These are phyloP conservation scores for Drosophila histrio DNA, from an alignment of 2,888 invertebrate species.

Conservation along the genomic window DNA sequence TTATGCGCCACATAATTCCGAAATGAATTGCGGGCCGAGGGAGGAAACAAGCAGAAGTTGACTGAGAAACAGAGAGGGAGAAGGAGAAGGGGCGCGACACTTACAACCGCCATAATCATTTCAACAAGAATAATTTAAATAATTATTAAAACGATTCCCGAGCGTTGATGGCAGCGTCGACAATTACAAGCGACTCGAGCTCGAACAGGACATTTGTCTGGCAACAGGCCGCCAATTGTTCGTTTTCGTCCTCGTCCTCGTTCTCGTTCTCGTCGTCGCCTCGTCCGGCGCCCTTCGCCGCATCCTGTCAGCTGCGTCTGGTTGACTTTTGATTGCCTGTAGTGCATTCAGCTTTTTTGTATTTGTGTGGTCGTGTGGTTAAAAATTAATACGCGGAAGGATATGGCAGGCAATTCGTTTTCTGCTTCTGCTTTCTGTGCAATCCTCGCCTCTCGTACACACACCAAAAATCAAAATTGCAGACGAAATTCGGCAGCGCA, in stretches of 20 bases:
- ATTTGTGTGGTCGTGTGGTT: constrained; percentile 66
- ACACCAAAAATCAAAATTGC: constrained; percentile 48
- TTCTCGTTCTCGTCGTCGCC: not conserved
- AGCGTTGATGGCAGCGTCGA: constrained; percentile 65
- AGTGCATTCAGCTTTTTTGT: constrained; percentile 37
- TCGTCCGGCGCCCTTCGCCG: constrained; percentile 1
- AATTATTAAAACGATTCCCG: constrained; percentile 80
- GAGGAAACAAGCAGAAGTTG: constrained; percentile 13
- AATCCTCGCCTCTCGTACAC: constrained; percentile 39
- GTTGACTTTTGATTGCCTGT: constrained; percentile 61
- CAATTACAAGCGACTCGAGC: constrained; percentile 62
- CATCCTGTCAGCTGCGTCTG: constrained; percentile 53
- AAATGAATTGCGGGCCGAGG: constrained; percentile 14
- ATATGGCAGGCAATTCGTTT: constrained; percentile 80
- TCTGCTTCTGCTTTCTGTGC: constrained; percentile 42
- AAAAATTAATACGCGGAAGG: constrained; percentile 80
- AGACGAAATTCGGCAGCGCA: constrained; percentile 45
- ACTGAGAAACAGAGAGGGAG: constrained; percentile 12
- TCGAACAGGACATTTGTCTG: constrained; percentile 47
- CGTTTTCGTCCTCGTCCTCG: constrained; percentile 16
- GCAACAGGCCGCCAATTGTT: constrained; percentile 63
- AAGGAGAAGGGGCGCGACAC: constrained; percentile 58
- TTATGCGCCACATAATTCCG: constrained; percentile 77
- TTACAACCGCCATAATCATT: constrained; percentile 78
- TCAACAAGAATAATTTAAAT: constrained; percentile 82